Evolutionary conservation across 2,113 vertebrate genomes (phyloP).

Genomic region (Cacatua alba): DNA sequence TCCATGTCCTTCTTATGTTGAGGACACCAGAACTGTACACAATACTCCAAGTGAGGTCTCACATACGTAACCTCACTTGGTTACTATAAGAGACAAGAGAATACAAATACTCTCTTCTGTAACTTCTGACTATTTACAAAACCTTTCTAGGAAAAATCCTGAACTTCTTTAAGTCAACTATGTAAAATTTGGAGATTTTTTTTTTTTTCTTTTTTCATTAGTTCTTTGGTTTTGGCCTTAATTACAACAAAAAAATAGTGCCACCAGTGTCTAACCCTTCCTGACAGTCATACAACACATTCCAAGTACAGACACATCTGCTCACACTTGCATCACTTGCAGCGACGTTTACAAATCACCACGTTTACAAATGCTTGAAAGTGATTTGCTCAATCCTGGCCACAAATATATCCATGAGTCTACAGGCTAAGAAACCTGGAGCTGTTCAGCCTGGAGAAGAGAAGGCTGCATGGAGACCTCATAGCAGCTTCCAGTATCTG

Average conservation of each 20-base stretch:
- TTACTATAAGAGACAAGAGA: neutral
- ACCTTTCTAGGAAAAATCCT: neutral
- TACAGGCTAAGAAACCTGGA: neutral
- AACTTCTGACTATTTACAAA: neutral
- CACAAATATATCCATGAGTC: neutral
- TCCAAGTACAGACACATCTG: neutral
- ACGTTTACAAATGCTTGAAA: neutral
- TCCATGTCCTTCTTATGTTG: too few species aligned
- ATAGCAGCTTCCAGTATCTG: neutral
- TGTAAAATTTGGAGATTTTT: neutral
- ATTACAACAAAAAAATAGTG: neutral
- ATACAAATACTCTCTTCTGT: neutral
- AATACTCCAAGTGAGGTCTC: too few species aligned
- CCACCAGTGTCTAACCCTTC: neutral
- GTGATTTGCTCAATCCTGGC: neutral
- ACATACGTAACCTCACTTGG: neutral
- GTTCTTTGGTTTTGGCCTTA: neutral
- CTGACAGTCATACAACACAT: neutral
- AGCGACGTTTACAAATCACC: neutral
- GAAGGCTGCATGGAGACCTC: neutral
- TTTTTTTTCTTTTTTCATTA: neutral
- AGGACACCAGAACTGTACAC: too few species aligned
- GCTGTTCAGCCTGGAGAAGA: neutral
- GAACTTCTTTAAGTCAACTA: neutral
- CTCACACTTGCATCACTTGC: neutral